phyloP scores from a whole-genome alignment of 1,140 invertebrate genomes.

The Drosophila triauraria region DNA sequence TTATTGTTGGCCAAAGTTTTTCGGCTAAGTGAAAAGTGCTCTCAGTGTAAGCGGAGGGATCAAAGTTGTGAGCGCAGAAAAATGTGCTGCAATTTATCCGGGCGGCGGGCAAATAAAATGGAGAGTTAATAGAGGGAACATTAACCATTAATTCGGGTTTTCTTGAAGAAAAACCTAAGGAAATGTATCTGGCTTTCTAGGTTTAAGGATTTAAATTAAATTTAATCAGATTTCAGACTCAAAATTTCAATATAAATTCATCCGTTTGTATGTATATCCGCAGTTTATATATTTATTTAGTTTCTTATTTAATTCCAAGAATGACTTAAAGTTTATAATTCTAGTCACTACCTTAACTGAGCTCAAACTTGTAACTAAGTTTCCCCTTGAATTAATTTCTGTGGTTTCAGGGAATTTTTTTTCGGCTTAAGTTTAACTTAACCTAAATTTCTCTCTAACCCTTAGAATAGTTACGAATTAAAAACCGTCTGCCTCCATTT shows the following conservation, averaged over 20 bases:
- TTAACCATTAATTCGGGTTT: constrained; percentile 1
- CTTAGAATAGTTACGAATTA: background rate
- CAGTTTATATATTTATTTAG: too few species aligned
- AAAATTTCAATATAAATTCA: too few species aligned
- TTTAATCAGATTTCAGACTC: too few species aligned
- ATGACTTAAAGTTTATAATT: too few species aligned
- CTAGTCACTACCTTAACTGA: too few species aligned
- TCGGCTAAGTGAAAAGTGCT: constrained; percentile 45
- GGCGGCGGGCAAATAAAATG: constrained; percentile 16
- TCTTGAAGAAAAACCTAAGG: background rate
- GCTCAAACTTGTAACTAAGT: too few species aligned
- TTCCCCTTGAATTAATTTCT: too few species aligned
- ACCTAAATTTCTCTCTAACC: too few species aligned
- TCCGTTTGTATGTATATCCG: too few species aligned
- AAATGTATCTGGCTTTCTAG: background rate
- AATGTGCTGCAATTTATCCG: constrained; percentile 29
- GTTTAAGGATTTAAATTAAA: background rate
- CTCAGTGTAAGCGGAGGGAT: constrained; percentile 22
- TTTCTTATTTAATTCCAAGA: too few species aligned
- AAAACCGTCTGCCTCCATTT: background rate
- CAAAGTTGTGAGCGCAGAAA: constrained; percentile 12
- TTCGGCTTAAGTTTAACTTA: too few species aligned
- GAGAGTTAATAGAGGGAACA: background rate
- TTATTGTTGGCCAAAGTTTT: constrained; percentile 48
- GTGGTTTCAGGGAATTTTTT: too few species aligned